phyloP scores from a whole-genome alignment of 2,888 invertebrate species.

The Leptopilina drosophilae region DNA sequence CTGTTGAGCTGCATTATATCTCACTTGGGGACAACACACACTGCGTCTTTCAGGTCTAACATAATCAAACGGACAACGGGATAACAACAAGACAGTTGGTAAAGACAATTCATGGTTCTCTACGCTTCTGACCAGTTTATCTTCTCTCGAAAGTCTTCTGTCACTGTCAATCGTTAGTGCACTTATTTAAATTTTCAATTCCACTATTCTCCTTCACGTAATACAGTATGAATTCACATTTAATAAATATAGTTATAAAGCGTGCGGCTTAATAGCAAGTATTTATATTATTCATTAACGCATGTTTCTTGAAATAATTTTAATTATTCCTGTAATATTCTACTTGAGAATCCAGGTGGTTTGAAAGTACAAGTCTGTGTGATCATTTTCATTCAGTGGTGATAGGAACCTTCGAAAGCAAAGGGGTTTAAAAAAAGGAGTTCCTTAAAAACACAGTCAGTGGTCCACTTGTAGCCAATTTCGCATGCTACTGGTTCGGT shows the following conservation, averaged over 20 bases:
- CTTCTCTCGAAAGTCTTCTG: conserved; percentile 17
- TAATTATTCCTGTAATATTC: too few species aligned
- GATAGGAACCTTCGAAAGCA: background rate
- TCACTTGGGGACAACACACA: conserved; percentile 21
- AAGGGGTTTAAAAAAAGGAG: background rate
- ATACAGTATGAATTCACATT: background rate
- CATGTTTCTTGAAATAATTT: too few species aligned
- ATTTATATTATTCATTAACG: too few species aligned
- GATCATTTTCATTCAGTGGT: background rate
- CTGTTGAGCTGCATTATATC: background rate
- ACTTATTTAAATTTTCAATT: conserved; percentile 7
- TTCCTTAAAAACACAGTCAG: conserved; percentile 8
- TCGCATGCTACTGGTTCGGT: background rate
- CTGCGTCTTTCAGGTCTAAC: conserved; percentile 6
- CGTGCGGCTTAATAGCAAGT: too few species aligned
- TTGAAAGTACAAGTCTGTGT: too few species aligned
- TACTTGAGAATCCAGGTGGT: too few species aligned
- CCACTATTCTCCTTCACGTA: background rate
- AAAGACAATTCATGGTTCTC: conserved; percentile 58
- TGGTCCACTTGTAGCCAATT: conserved; percentile 14
- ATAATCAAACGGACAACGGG: conserved; percentile 59
- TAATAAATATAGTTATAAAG: background rate
- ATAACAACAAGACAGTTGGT: conserved; percentile 59
- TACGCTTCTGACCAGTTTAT: conserved; percentile 8
- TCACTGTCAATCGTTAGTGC: conserved; percentile 27